Base-by-base conservation (phyloP, 2,888 invertebrate genomes). In the Acrocyrtus sp. region DNA sequence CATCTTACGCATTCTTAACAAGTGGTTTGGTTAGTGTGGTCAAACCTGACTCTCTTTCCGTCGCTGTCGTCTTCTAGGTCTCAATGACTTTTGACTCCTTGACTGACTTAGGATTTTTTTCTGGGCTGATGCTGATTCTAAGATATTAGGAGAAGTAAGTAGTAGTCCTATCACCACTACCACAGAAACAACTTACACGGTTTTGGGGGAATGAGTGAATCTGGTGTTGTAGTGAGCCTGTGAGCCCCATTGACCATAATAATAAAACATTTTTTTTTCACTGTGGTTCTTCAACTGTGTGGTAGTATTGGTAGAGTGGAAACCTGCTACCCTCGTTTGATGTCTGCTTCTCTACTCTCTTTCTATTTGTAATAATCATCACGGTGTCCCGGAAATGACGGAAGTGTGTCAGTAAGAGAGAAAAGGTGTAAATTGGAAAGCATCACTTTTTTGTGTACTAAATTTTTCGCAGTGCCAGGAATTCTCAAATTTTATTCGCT, bases 31-130 rank as follows among this genome's bases (percentile, higher is more conserved):
- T 70, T 63, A 58, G 54, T 70, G 70, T 70, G 69, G 69, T 69
- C 62, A 70, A 70, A 70, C 70, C 70, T 63, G 70, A 70, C 70
- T 69, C 61, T 61, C 56, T 34, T 47, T 24, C 48, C 41, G n/a
- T n/a, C n/a, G n/a, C n/a, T n/a, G n/a, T 61, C 43, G 45, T 17
- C 39, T 34, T 69, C 48, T 51, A 26, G 57, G 58, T 70, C 70
- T 70, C 62, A 63, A 63, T 70, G 70, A 70, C 70, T 70, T 70
- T 70, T 70, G 70, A 70, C 70, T 70, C 70, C 70, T 53, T 70
- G 70, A 70, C 70, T 70, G 70, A 70, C 62, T 70, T 63, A 26
- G 57, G 45, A 17, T 41, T 70, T 70, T 66, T 69, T 69, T 62
- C 56, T 61, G 54, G 65, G 65, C 47, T 53, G 62, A 50, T 63